Conservation (phyloP, 2,113 vertebrate species). For the Polypterus bichir region DNA sequence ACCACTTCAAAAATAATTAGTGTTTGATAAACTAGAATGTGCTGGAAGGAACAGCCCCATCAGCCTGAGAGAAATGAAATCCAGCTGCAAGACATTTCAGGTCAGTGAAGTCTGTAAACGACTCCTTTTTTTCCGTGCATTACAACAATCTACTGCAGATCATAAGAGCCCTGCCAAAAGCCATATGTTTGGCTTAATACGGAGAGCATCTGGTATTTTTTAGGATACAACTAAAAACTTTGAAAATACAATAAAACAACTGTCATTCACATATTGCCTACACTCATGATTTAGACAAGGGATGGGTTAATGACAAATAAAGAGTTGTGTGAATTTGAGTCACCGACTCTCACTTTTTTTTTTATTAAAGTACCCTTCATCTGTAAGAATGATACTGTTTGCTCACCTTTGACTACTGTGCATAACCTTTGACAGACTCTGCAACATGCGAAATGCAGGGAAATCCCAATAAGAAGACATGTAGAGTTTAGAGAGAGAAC, state of each 20-base stretch:
- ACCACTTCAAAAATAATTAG: conserved; percentile 31
- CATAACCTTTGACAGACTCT: conserved; percentile 5
- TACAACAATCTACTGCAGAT: conserved; percentile 48
- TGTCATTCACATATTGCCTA: conserved; percentile 38
- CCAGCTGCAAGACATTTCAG: conserved; percentile 29
- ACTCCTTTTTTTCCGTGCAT: conserved; percentile 33
- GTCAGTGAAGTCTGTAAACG: conserved; percentile 26
- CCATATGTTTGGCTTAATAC: conserved; percentile 52
- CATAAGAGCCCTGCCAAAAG: conserved; percentile 45
- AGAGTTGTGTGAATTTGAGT: conserved; percentile 24
- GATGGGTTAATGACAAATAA: conserved; percentile 39
- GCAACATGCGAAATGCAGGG: neutral
- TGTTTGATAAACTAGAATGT: conserved; percentile 35
- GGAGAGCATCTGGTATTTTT: conserved; percentile 45
- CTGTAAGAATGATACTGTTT: conserved; percentile 19
- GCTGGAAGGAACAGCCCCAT: conserved; percentile 25
- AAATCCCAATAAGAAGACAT: too few species aligned
- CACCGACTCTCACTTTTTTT: conserved; percentile 19
- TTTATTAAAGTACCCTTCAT: conserved; percentile 17
- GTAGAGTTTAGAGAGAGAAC: too few species aligned
- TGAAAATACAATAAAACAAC: conserved; percentile 51
- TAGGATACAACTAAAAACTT: conserved; percentile 49
- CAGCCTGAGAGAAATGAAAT: conserved; percentile 26
- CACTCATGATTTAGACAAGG: conserved; percentile 33
- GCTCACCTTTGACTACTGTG: conserved; percentile 6